Evolutionary conservation across 2,888 invertebrate species (phyloP).

Genomic region (Chymomyza caudatula): DNA sequence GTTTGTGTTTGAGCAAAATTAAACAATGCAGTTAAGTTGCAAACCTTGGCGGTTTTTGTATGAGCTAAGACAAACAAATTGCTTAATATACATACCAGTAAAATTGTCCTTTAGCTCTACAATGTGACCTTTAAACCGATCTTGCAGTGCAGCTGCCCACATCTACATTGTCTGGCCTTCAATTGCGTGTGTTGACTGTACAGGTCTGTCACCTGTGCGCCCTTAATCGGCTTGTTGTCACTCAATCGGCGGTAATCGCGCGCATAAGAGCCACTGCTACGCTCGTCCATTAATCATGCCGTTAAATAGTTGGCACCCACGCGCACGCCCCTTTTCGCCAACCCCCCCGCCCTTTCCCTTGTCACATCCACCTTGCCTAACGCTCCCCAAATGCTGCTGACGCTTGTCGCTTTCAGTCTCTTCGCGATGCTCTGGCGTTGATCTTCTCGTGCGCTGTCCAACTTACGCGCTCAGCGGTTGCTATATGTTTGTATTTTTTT

Average conservation of each 20-base stretch:
- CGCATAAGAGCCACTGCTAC: slow-evolving; percentile 15
- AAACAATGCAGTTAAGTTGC: too few species aligned
- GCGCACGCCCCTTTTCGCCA: slow-evolving; percentile 11
- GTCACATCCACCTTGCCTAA: slow-evolving; percentile 3
- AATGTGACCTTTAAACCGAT: slow-evolving; percentile 94
- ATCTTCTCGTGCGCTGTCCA: slow-evolving; percentile 53
- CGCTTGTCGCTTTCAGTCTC: slow-evolving; percentile 48
- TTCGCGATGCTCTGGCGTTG: slow-evolving; percentile 67
- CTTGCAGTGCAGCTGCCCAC: slow-evolving; percentile 92
- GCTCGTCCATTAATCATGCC: slow-evolving; percentile 53
- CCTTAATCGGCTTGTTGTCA: neutral
- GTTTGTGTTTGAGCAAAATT: too few species aligned
- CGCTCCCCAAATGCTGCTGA: slow-evolving; percentile 14
- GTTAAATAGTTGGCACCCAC: slow-evolving; percentile 46
- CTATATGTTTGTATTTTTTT: slow-evolving; percentile 22
- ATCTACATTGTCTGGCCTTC: slow-evolving; percentile 95
- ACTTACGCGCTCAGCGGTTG: neutral
- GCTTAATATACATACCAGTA: slow-evolving; percentile 81
- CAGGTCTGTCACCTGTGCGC: neutral
- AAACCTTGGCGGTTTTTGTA: too few species aligned
- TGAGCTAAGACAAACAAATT: too few species aligned
- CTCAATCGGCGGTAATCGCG: neutral
- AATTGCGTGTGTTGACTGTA: slow-evolving; percentile 77
- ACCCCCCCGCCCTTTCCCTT: neutral
- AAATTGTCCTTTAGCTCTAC: slow-evolving; percentile 93